Base-by-base conservation (phyloP, 1,140 invertebrate genomes). In the Calliopsis andreniformis region DNA sequence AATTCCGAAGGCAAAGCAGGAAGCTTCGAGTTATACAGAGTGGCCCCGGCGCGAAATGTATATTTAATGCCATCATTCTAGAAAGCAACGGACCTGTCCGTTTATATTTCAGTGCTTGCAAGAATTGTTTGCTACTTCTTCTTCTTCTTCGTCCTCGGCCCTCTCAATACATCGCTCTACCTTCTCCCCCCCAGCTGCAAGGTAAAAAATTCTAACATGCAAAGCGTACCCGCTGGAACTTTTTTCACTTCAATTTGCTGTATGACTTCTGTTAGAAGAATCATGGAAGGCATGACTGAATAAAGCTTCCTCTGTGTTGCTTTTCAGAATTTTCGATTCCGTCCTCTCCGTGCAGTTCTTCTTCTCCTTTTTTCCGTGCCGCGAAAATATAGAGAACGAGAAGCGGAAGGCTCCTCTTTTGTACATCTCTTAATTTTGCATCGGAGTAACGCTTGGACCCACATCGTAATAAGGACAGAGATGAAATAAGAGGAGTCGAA, bases 31-130 rank as follows among this genome's bases (percentile, higher is more conserved):
- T 78, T 83, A 77, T 66, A 75, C 51, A 47, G 64, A 68, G 63
- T 59, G n/a, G 79, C 66, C 53, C 42, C 43, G 63, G 62, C 67
- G 61, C 23, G 63, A 79, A 80, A 80, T 83, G 80, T 79, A 84
- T 84, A 88, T 87, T 88, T 87, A 87, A 88, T 87, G 82, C 64
- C 73, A 73, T 88, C 83, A 86, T 88, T 86, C 85, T 84, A 71
- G 78, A 73, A 79, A 78, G 72, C 64, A 85, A 76, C 80, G 68
- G 79, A 43, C 51, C 56, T 32, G 58, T 61, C 71, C 78, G 77
- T 84, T 82, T 83, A 86, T 85, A 87, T 87, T 84, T 85, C 83
- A 86, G 55, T 79, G 62, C 69, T 81, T 83, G 81, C 35, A 67
- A 76, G 83, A 78, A 88, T 87, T 86, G 86, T 88, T 88, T 83